Base-by-base conservation (phyloP, 2,888 invertebrate genomes). In the Mesorhabditis belari region DNA sequence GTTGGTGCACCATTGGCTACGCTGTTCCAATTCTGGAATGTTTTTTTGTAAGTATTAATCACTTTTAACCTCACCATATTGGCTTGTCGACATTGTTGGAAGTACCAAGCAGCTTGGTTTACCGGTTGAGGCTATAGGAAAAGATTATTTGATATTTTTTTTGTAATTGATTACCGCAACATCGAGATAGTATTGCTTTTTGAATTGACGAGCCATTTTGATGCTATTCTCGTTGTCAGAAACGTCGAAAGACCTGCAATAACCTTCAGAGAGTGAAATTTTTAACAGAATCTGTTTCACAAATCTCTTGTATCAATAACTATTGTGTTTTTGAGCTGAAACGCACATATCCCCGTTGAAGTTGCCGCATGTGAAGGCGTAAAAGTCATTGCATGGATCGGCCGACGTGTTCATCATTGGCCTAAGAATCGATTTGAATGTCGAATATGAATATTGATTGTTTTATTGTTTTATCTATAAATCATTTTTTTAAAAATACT, bases 341-440 rank as follows among this genome's bases (percentile, higher is more conserved):
- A n/a, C n/a, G 4, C 27, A 49, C 17, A 58, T 61, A 12, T 62
- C 49, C 55, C 62, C 62, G 49, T 49, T 57, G 19, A 56, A 17
- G n/a, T 25, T 49, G 24, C 71, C 70, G 51, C 75, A 75, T 3
- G 72, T 69, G 65, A 67, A 75, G 0, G 61, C 54, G 55, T 72
- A 75, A 64, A 73, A 75, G 59, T 75, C 73, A 55, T 69, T 63
- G 61, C 75, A 75, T 6, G 75, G 75, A 58, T 73, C 66, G 29
- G 63, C 62, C 0, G 65, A 60, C 2, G 60, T 58, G 60, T 73
- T 71, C 26, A 72, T 60, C 19, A 62, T 65, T 6, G 57, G n/a
- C 28, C 69, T 71, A 29, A 24, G 65, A 64, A 19, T 50, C 5
- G 17, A 44, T n/a, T 49, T 12, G 12, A 6, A 9, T 56, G 9